Base-by-base conservation (phyloP, 2,113 vertebrate genomes). In the Colinus virginianus region DNA sequence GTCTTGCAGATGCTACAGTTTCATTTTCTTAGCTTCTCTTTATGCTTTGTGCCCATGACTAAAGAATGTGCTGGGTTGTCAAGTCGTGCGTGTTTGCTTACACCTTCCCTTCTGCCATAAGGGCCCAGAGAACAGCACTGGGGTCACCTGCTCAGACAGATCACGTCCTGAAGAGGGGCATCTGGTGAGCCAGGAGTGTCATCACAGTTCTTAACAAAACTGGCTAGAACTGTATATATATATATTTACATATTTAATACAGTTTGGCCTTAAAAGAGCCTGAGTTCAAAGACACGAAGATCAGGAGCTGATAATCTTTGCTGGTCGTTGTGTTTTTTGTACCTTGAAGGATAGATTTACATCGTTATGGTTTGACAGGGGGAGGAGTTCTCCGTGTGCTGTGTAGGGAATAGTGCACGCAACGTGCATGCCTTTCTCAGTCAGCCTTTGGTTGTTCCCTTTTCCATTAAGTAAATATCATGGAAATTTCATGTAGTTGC, bases 101-200 rank as follows among this genome's bases (percentile, higher is more conserved):
- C 0, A 75, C 34, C 62, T 88, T 75, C 61, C 53, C 46, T 58
- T 40, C 71, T 86, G 22, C 49, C 58, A 7, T 11, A 15, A 49
- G 51, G 72, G 30, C 25, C 43, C 62, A 43, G 48, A 45, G 67
- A 78, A 42, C 38, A 55, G 11, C 70, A 28, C 70, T 28, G 75
- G 40, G 72, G 43, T 74, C 77, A 45, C 84, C 74, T 68, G 93
- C 49, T 87, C 86, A 90, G 93, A 30, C 34, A 36, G 71, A 28
- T 67, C 56, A n/a, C 70, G 68, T 82, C 84, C 89, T 74, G 48
- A 56, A 68, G 63, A 92, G 55, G 58, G 71, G n/a, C 25, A 61
- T 74, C 66, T 86, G 46, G n/a, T 79, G 89, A 82, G 61, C 53
- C 63, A 38, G 61, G 82, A 67, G 85, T 94, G 87, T 90, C 74